Evolutionary conservation across 2,888 invertebrate genomes (phyloP), one percentile per base, ranked within the genome.

Genomic region (Eilema sororculum): DNA sequence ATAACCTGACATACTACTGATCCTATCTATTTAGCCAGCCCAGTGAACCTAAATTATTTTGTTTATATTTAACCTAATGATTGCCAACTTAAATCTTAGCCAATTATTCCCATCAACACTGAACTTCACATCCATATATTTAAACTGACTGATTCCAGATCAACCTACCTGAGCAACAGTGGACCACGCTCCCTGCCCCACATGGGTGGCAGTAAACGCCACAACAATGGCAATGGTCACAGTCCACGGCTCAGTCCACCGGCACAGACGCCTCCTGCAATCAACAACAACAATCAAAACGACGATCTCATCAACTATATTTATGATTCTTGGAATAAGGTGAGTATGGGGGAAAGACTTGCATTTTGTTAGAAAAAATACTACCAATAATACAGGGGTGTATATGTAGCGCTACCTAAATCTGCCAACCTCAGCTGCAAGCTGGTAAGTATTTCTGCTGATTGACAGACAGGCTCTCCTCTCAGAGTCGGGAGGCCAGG

Each of bases 231-330:
- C 41, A 87, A 85, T 13, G 87, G 87, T 28, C 87, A 88, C 73
- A 81, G 86, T 0, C 91, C 94, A 0, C 81, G 94, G 4, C 88
- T 94, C 69, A 94, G 94, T 79, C 95, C 95, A 0, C 95, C 95
- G 0, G 91, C 89, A 61, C 91, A 90, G 78, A 84, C 87, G 6
- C 87, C 86, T 20, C 79, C 82, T 58, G 76, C 86, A 1, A 84
- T 75, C 60, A 78, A 77, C 68, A 81, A 76, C 65, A 78, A 78
- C 69, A 85, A 86, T 72, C 97, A 97, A 79, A 97, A 98, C 82
- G 97, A 97, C 86, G 98, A 98, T 90, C 94, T 98, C 85, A 97
- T 98, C 80, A 97, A 96, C 87, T 98, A 97, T 86, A 97, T 98
- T 79, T 97, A 96, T 87, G 98, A 98, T 81, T 97, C 97, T 71